Base-by-base conservation (phyloP, 92 coral and sea anemone genomes). In the Micromussa lordhowensis region DNA sequence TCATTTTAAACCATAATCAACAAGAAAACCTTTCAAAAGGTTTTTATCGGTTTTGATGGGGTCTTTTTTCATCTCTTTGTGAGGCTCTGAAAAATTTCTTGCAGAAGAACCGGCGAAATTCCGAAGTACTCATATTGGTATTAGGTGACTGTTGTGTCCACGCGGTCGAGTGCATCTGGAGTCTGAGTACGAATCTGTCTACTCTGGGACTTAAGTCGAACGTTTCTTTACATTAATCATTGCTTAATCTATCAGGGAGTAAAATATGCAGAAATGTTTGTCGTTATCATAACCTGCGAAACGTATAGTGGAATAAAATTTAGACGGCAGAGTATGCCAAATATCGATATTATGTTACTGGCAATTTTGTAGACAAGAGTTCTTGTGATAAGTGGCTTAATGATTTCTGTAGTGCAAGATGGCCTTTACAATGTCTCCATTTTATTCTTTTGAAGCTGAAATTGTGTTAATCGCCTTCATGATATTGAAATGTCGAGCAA, bases 331-430 rank as follows among this genome's bases (percentile, higher is more conserved):
- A 63, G 29, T 5, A 63, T 63, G 69, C 69, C 11, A 24, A 22
- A 24, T 63, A 24, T 63, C 69, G 69, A 63, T 63, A 63, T 63
- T 63, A 24, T 30, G 29, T 63, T 63, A 58, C 26, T 24, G 68
- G 29, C 24, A 21, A 63, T 63, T 57, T 79, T 32, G 19, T 34
- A 79, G 68, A 78, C 82, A 30, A n/a, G 21, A 30, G 68, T 78
- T n/a, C 82, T 30, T 78, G 44, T 12, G 29, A 5, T 59, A 78
- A 78, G 82, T 78, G 82, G 38, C 53, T 34, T 59, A 59, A 79
- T 79, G 83, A 57, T 30, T 48, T 32, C 2, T 16, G 10, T 51
- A 26, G 3, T 73, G 35, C 35, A 17, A 19, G 55, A 12, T 11
- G 26, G 31, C 11, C 49, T 75, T 38, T 75, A 12, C 51, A 22